Base-by-base conservation (phyloP, 2,888 invertebrate species). In the Thymelicus sylvestris region DNA sequence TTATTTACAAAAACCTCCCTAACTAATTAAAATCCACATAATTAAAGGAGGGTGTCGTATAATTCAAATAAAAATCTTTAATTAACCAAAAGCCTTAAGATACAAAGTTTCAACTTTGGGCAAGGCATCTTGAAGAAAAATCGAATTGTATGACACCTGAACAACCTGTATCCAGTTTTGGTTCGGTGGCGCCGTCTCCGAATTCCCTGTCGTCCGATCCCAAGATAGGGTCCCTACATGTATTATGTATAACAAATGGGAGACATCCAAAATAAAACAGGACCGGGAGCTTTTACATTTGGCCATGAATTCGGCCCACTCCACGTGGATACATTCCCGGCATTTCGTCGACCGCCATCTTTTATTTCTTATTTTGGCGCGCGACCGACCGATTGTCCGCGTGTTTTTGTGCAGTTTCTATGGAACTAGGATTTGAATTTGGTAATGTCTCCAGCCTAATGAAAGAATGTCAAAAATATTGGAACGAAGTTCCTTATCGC, bases 161-260 rank as follows among this genome's bases (percentile, higher is more conserved):
- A 75, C 90, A 85, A 66, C 87, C 91, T 91, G 88, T 93, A 90
- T 79, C 72, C 70, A 70, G 74, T 72, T 73, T 69, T 69, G 68
- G 84, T 83, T 78, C 86, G 84, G 85, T 93, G 92, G 92, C 93
- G 93, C 91, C 91, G 92, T 84, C 88, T 86, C 86, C 81, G 90
- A 90, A 92, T 92, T 89, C 90, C 85, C 89, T 86, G 86, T 83
- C 87, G 84, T 87, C 90, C 90, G 92, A 93, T 93, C 86, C 87
- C 82, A 86, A 86, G 92, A 93, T 92, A 92, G 86, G 88, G 83
- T 78, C 86, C 86, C 85, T 83, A 89, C 89, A 92, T 92, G 92
- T 90, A 91, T 93, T 89, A 92, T 93, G 92, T 93, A 93, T 93
- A 91, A 93, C 93, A 93, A 92, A 93, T 93, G 92, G 90, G 89